A percentile compares a stretch with the other conserved stretches of the same genome.
Evolutionary conservation across 2,797 vertebrate genomes (phyloP).

Genomic region (Micropoecilia bifurca): DNA sequence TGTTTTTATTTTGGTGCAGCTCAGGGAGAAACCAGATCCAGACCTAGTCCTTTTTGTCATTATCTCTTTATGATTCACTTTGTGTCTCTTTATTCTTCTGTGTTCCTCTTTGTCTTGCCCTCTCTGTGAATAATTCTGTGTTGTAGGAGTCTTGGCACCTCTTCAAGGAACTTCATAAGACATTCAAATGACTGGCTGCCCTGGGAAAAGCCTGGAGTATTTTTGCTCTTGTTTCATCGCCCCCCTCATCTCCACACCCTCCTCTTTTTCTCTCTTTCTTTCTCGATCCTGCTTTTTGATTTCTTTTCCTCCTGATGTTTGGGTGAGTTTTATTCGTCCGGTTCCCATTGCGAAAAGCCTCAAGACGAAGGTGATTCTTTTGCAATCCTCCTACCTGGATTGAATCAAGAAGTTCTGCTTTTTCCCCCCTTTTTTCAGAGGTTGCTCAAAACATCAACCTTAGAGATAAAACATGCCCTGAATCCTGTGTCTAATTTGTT

Average conservation of each 20-base stretch:
- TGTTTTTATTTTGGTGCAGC: conserved; percentile 38
- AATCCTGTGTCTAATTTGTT: not conserved
- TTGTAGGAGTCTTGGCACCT: conserved; percentile 72
- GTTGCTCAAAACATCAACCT: conserved; percentile 25
- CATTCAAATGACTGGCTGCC: conserved; percentile 76
- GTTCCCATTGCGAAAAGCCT: conserved; percentile 63
- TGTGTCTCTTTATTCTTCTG: conserved; percentile 47
- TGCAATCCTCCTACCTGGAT: conserved; percentile 39
- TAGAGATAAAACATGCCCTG: conserved; percentile 8
- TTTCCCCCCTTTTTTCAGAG: not conserved
- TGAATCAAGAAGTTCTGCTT: conserved; percentile 21
- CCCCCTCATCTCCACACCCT: not conserved
- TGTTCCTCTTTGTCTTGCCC: conserved; percentile 54
- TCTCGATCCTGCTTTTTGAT: conserved; percentile 44
- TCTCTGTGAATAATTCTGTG: conserved; percentile 67
- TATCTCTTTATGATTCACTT: conserved; percentile 56
- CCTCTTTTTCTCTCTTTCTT: not conserved
- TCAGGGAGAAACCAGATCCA: conserved; percentile 24
- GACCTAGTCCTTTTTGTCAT: conserved; percentile 48
- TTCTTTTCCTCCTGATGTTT: conserved; percentile 68
- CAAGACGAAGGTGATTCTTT: conserved; percentile 38
- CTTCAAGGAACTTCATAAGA: conserved; percentile 77
- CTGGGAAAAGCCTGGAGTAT: conserved; percentile 71
- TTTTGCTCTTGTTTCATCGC: conserved; percentile 35
- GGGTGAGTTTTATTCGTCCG: conserved; percentile 71